Conservation (phyloP, 1,140 invertebrate genomes). For the Coelopa frigida region DNA sequence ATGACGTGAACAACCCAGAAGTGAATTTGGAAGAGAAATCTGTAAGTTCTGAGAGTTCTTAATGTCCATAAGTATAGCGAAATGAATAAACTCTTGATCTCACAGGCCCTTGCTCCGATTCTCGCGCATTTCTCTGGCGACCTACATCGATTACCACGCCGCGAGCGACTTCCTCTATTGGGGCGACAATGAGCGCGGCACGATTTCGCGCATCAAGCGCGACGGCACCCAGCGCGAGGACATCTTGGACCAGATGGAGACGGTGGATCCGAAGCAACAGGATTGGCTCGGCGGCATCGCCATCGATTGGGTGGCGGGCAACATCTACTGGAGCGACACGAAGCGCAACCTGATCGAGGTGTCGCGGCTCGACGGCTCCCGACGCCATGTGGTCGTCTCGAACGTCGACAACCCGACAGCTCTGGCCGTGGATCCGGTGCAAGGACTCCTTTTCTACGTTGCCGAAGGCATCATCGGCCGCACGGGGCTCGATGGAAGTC, state of each 20-base stretch:
- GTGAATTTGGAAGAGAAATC: constrained; percentile 16
- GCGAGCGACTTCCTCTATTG: constrained; percentile 67
- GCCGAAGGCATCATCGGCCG: constrained; percentile 77
- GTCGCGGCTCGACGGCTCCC: constrained; percentile 67
- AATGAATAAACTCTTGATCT: neutral
- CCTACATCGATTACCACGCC: constrained; percentile 69
- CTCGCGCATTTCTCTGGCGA: constrained; percentile 67
- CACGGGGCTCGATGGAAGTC: constrained; percentile 67
- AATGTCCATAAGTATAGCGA: no score
- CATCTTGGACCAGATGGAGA: constrained; percentile 47
- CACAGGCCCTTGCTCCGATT: constrained; percentile 63
- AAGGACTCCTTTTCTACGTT: constrained; percentile 69
- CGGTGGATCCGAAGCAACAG: constrained; percentile 45
- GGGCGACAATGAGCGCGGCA: constrained; percentile 69
- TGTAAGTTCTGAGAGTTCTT: no score
- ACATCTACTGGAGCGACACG: constrained; percentile 88
- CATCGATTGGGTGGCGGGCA: constrained; percentile 78
- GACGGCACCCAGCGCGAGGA: constrained; percentile 65
- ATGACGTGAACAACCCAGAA: constrained; percentile 23
- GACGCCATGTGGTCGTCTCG: constrained; percentile 69
- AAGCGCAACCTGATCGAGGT: constrained; percentile 82
- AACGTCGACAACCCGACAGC: constrained; percentile 62
- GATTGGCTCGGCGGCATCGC: constrained; percentile 53
- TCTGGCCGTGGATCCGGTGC: constrained; percentile 58
- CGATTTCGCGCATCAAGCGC: constrained; percentile 64